Evolutionary conservation across 2,113 vertebrate genomes (phyloP).

Genomic region (Rhinogobius similis): DNA sequence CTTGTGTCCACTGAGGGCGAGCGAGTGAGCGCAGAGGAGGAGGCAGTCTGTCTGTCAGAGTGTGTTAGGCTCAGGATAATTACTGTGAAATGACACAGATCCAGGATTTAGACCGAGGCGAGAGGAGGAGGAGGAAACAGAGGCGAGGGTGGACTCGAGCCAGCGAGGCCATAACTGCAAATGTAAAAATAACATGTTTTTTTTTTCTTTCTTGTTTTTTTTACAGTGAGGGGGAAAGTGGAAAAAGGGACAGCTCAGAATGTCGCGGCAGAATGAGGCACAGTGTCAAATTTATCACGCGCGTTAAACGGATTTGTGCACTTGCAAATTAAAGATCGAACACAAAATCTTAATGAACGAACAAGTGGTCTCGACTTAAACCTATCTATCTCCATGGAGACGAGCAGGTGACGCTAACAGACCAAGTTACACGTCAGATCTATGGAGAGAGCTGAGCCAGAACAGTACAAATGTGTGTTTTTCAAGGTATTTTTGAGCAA

Average conservation of each 20-base stretch:
- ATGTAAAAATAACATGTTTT: constrained; percentile 20
- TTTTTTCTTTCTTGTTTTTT: too few relatives aligned
- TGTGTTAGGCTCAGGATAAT: constrained; percentile 76
- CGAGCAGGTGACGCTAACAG: neutral
- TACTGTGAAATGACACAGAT: constrained; percentile 74
- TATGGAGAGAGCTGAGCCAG: neutral
- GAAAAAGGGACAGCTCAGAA: constrained; percentile 9
- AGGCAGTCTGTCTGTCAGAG: constrained; percentile 66
- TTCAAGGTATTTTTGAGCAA: neutral
- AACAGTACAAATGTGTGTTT: neutral
- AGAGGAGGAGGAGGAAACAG: constrained; percentile 41
- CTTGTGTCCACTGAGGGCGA: constrained; percentile 39
- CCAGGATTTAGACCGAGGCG: constrained; percentile 50
- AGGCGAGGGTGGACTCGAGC: constrained; percentile 49
- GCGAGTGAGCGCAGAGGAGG: constrained; percentile 45
- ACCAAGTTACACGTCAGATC: neutral
- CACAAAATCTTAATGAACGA: neutral
- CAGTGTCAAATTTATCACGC: neutral
- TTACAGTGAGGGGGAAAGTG: neutral
- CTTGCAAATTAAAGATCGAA: neutral
- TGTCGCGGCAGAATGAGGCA: neutral
- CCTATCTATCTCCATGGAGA: neutral
- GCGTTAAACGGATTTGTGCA: neutral
- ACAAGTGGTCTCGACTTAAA: neutral
- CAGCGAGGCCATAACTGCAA: constrained; percentile 51